These are phyloP conservation scores for Astyanax mexicanus DNA, from an alignment of 2,797 vertebrate species.

Conservation along the genomic window DNA sequence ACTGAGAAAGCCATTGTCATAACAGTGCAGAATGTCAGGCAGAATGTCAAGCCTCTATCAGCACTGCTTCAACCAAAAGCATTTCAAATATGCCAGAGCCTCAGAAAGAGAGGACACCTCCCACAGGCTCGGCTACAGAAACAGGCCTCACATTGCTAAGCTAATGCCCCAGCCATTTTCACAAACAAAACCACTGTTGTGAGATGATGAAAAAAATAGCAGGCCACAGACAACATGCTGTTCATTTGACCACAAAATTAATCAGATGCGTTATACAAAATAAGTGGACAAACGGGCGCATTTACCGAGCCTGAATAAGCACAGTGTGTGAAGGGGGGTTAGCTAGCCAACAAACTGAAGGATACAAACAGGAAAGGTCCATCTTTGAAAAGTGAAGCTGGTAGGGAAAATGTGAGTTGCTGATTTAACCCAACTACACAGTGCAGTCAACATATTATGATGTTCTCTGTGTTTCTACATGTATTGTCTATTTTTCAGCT, in stretches of 20 bases:
- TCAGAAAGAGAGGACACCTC: slow-evolving; percentile 8
- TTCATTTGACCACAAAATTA: slow-evolving; percentile 37
- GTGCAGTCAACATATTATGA: no score
- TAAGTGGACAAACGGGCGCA: slow-evolving; percentile 28
- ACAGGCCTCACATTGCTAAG: slow-evolving; percentile 13
- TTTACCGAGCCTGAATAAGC: slow-evolving; percentile 5
- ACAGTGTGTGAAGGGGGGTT: background rate
- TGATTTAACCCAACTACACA: no score
- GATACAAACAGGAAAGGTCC: background rate
- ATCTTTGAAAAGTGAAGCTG: background rate
- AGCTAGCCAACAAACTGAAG: background rate
- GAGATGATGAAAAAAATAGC: slow-evolving; percentile 17
- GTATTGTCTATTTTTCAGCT: no score
- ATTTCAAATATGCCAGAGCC: slow-evolving; percentile 22
- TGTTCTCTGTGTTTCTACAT: no score
- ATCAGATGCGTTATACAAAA: slow-evolving; percentile 27
- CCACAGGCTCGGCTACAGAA: slow-evolving; percentile 18
- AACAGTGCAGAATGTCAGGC: background rate
- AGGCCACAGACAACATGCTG: background rate
- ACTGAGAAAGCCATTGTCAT: background rate
- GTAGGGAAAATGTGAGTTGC: no score
- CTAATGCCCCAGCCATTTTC: background rate
- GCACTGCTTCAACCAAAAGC: background rate
- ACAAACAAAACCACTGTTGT: slow-evolving; percentile 46
- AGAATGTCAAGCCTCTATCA: slow-evolving; percentile 6